phyloP scores from a whole-genome alignment of 2,888 invertebrate genomes.

The Sarcophaga caerulescens region DNA sequence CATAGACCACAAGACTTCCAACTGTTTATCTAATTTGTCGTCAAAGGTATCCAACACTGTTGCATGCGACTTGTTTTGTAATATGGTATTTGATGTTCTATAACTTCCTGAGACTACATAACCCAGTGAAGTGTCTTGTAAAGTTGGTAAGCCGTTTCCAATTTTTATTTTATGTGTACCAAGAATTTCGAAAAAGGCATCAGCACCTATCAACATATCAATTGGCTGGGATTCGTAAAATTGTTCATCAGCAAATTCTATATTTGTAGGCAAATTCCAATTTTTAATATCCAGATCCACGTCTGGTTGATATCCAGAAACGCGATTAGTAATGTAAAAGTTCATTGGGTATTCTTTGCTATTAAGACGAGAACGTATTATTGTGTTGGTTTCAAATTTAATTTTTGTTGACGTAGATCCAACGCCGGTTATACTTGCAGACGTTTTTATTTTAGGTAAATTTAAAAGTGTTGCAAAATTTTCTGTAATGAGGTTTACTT shows the following conservation, averaged over 20 bases:
- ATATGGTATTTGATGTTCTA: not conserved
- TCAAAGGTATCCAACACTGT: not conserved
- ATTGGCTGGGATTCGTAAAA: conserved; percentile 53
- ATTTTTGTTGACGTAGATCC: conserved; percentile 39
- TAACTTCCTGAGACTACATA: not conserved
- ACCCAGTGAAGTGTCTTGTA: not conserved
- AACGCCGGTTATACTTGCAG: conserved; percentile 46
- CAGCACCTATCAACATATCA: conserved; percentile 16
- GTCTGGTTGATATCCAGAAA: conserved; percentile 49
- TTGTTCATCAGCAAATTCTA: conserved; percentile 50
- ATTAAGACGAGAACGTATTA: conserved; percentile 43
- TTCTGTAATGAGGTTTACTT: conserved; percentile 57
- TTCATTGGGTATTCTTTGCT: conserved; percentile 8
- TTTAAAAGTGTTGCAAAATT: conserved; percentile 22
- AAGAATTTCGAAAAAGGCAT: conserved; percentile 1
- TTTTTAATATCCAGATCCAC: conserved; percentile 24
- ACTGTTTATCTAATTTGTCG: not conserved
- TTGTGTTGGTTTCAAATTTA: conserved; percentile 55
- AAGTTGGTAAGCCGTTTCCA: not conserved
- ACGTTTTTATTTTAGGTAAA: conserved; percentile 27
- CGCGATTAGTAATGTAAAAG: conserved; percentile 28
- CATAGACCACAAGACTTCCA: conserved; percentile 15
- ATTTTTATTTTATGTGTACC: too few species aligned
- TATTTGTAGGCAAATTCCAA: conserved; percentile 54
- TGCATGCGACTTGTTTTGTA: not conserved